A percentile compares a stretch with the other conserved stretches of the same genome.
These are phyloP conservation scores for Microtus montanus DNA, from an alignment of 2,113 vertebrate genomes.

Conservation along the genomic window DNA sequence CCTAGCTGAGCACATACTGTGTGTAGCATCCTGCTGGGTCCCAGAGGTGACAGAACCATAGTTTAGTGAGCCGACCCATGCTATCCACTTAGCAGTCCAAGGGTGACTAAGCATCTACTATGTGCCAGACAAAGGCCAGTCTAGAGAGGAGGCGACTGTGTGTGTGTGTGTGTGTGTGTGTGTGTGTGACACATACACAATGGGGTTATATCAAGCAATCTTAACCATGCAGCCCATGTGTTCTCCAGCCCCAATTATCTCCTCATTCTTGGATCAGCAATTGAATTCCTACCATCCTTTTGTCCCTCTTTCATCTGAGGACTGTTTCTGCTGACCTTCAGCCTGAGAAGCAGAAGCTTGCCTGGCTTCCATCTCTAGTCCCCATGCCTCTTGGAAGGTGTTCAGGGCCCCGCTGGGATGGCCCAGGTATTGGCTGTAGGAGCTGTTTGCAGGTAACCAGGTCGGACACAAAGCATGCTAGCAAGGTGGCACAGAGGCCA, in stretches of 20 bases:
- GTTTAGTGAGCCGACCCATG: not conserved
- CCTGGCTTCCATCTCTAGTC: not conserved
- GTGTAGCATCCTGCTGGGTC: not conserved
- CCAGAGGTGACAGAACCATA: not conserved
- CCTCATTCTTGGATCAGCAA: not conserved
- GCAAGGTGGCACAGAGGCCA: constrained; percentile 71
- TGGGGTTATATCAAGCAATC: not conserved
- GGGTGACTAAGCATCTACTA: not conserved
- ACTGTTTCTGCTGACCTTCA: not conserved
- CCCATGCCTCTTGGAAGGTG: not conserved
- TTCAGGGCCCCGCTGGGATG: constrained; percentile 50
- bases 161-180: too few species aligned
- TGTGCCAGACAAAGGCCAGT: not conserved
- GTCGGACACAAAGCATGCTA: constrained; percentile 18
- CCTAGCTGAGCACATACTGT: not conserved
- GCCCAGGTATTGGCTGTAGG: constrained; percentile 31
- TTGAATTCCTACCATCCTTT: fast-evolving
- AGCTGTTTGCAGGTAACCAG: constrained; percentile 46
- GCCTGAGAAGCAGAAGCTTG: not conserved
- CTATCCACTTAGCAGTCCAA: too few species aligned
- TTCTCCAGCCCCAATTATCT: not conserved
- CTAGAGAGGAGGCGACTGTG: not conserved
- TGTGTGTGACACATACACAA: not conserved
- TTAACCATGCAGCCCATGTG: not conserved
- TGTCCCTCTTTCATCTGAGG: fast-evolving